phyloP scores from a whole-genome alignment of 2,888 invertebrate genomes.

The Apodemia mormo region DNA sequence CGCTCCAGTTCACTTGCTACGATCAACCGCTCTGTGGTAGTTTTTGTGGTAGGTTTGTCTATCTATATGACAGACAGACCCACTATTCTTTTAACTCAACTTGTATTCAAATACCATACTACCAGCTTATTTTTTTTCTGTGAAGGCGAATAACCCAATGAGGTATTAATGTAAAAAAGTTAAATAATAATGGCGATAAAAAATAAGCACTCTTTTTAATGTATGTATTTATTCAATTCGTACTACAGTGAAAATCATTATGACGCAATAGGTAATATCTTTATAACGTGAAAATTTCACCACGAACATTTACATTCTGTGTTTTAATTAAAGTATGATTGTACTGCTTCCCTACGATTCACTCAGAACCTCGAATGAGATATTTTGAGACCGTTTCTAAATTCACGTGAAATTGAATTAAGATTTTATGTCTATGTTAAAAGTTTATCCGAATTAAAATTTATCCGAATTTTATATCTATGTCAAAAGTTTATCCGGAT shows the following conservation, averaged over 20 bases:
- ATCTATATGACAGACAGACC: too few species aligned
- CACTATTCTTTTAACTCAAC: too few species aligned
- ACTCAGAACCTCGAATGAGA: not conserved
- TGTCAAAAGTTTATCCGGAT: not conserved
- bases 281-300: constrained; percentile 3
- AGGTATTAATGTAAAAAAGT: too few species aligned
- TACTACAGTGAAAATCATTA: not conserved
- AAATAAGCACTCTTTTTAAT: too few species aligned
- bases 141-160: too few species aligned
- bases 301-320: not conserved
- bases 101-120: too few species aligned
- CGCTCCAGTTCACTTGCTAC: too few species aligned
- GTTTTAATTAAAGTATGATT: constrained; percentile 13
- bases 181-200: too few species aligned
- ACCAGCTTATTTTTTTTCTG: too few species aligned
- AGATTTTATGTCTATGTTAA: not conserved
- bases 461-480: not conserved
- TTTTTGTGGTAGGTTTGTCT: too few species aligned
- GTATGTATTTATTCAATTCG: too few species aligned
- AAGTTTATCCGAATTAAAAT: not conserved
- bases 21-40: too few species aligned
- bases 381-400: not conserved
- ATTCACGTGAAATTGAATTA: not conserved
- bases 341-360: not conserved
- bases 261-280: not conserved